Base-by-base conservation (phyloP, 2,797 vertebrate species). In the Diplodus puntazzo region DNA sequence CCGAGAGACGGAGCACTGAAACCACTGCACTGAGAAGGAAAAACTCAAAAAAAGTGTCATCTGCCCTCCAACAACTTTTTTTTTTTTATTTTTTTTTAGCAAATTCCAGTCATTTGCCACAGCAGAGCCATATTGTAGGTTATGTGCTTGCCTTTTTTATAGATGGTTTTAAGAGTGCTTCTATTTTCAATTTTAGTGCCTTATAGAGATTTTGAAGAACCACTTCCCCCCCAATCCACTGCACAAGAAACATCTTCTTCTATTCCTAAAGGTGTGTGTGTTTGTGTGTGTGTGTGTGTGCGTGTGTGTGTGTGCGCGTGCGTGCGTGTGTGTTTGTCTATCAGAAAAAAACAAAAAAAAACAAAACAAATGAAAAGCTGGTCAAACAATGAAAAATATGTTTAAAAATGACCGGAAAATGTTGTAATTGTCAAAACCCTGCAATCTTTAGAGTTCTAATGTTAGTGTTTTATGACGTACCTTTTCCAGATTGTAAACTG, bases 161-260 rank as follows among this genome's bases (percentile, higher is more conserved):
- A 68, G 42, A 75, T 75, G 14, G 18, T 71, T 85, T 70, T 85
- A 75, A 80, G 64, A 81, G 59, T 63, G 61, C 58, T 81, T 84
- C 66, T 70, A 0, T 83, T 83, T 79, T 83, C 1, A 18, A 79
- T 81, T 82, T 86, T 88, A 90, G 91, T 94, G 93, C 94, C 94
- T 93, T 94, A 87, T 71, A 79, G 73, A 85, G 65, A 89, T 88
- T 81, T 83, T 34, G 49, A 80, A 80, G 34, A 64, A 66, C 14
- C 69, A 61, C 34, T 73, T 68, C 4, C 30, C 34, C 34, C 34
- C 34, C 48, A 9, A 59, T 65, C 64, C 53, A 81, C 77, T 69
- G 59, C 62, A 82, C 69, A 86, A 55, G 11, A 64, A 68, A 65
- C 11, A 11, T 73, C 11, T 62, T 62, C 70, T 50, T 49, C 64